Conservation (phyloP, 1,140 invertebrate species). For the Odontomachus brunneus region DNA sequence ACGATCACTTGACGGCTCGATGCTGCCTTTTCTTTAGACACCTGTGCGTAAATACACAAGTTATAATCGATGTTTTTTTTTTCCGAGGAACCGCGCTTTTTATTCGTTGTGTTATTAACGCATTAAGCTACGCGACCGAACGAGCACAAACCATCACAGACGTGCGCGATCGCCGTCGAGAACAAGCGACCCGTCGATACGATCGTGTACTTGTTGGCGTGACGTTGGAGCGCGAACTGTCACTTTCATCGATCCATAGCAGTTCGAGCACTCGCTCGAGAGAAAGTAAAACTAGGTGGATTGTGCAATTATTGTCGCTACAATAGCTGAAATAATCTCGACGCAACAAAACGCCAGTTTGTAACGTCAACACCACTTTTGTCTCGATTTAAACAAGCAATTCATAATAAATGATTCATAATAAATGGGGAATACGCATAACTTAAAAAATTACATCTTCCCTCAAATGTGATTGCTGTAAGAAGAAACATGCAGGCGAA, state of each 20-base stretch:
- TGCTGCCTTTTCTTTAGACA: no score
- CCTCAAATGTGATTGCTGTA: no score
- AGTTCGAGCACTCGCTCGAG: constrained; percentile 30
- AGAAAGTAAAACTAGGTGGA: constrained; percentile 72
- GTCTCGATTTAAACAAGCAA: no score
- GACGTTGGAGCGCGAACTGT: constrained; percentile 63
- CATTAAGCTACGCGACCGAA: not conserved
- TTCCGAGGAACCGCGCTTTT: no score
- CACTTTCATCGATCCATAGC: constrained; percentile 65
- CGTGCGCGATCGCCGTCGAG: not conserved
- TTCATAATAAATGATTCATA: no score
- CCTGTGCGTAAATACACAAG: no score
- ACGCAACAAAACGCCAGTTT: constrained; percentile 38
- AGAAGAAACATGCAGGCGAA: no score
- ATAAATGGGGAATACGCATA: no score
- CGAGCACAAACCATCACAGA: not conserved
- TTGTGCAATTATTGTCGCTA: constrained; percentile 69
- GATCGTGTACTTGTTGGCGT: constrained; percentile 18
- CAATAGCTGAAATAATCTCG: constrained; percentile 53
- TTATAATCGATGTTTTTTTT: no score
- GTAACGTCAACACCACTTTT: no score
- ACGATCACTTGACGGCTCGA: no score
- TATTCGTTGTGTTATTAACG: not conserved
- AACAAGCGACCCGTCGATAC: constrained; percentile 7
- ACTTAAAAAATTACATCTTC: no score